Evolutionary conservation across 2,888 invertebrate genomes (phyloP).

Genomic region (Drosophila stalkeri): DNA sequence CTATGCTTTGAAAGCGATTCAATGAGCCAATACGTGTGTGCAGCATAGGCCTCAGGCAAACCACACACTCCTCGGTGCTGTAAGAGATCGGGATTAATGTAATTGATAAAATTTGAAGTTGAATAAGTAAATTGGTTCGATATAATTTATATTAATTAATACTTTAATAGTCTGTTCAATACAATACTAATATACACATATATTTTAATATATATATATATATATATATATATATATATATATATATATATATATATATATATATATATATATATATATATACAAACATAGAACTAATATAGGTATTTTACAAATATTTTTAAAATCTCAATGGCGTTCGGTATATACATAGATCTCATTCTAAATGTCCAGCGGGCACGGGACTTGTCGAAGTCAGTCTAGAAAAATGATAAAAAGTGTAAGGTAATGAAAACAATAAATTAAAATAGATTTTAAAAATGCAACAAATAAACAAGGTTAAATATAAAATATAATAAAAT

Average conservation of each 20-base stretch:
- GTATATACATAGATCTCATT: slow-evolving; percentile 61
- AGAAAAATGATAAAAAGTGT: slow-evolving; percentile 60
- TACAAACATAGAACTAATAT: slow-evolving; percentile 13
- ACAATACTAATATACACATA: slow-evolving; percentile 44
- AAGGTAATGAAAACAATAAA: slow-evolving; percentile 39
- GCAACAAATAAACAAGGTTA: slow-evolving; percentile 12
- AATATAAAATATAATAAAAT: slow-evolving; percentile 1
- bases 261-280: slow-evolving; percentile 28
- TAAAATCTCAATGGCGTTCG: slow-evolving; percentile 56
- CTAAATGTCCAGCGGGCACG: slow-evolving; percentile 78
- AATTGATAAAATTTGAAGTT: background rate
- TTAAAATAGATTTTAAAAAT: slow-evolving; percentile 25
- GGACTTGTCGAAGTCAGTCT: slow-evolving; percentile 84
- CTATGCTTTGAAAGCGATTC: slow-evolving; percentile 68
- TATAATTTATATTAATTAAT: slow-evolving; percentile 51
- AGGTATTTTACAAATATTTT: slow-evolving; percentile 17
- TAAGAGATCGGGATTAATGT: slow-evolving; percentile 43
- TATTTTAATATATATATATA: slow-evolving; percentile 10
- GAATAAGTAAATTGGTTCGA: no score
- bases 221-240: slow-evolving; percentile 24
- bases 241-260: slow-evolving; percentile 24
- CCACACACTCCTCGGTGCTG: slow-evolving; percentile 84
- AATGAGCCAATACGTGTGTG: slow-evolving; percentile 62
- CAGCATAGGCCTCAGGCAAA: slow-evolving; percentile 81
- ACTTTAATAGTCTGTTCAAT: slow-evolving; percentile 57